These are phyloP conservation scores for Sebastes jordani DNA, from an alignment of 2,797 vertebrate species.

Conservation along the genomic window DNA sequence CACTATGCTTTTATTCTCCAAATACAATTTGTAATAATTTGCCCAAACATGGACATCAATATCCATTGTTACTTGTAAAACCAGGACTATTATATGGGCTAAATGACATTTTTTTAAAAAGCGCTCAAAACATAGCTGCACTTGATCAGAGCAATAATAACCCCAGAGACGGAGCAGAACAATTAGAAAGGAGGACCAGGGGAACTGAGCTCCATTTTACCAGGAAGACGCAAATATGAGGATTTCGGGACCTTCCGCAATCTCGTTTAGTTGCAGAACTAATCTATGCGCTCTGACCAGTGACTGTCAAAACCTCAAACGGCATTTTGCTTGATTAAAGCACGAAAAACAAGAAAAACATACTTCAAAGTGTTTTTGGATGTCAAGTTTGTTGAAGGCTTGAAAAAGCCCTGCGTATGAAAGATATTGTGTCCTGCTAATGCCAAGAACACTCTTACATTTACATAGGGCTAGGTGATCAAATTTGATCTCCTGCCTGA, in stretches of 20 bases:
- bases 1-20: neutral
- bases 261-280: conserved; percentile 17
- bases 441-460: conserved; percentile 44
- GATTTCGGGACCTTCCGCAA: conserved; percentile 23
- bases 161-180: conserved; percentile 34
- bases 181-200: conserved; percentile 44
- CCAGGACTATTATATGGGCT: neutral
- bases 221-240: conserved; percentile 24
- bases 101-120: conserved; percentile 22
- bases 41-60: neutral
- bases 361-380: conserved; percentile 56
- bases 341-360: conserved; percentile 32
- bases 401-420: conserved; percentile 50
- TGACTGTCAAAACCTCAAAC: conserved; percentile 43
- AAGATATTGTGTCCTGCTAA: conserved; percentile 59
- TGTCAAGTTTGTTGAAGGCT: conserved; percentile 47
- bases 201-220: conserved; percentile 31
- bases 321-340: conserved; percentile 64
- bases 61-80: neutral
- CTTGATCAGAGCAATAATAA: conserved; percentile 54
- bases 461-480: conserved; percentile 57
- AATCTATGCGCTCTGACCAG: conserved; percentile 45
- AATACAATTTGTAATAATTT: neutral
- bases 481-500: conserved; percentile 58
- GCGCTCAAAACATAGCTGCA: conserved; percentile 45